Evolutionary conservation across 2,888 invertebrate genomes (phyloP).

Genomic region (Agrotis clavis): DNA sequence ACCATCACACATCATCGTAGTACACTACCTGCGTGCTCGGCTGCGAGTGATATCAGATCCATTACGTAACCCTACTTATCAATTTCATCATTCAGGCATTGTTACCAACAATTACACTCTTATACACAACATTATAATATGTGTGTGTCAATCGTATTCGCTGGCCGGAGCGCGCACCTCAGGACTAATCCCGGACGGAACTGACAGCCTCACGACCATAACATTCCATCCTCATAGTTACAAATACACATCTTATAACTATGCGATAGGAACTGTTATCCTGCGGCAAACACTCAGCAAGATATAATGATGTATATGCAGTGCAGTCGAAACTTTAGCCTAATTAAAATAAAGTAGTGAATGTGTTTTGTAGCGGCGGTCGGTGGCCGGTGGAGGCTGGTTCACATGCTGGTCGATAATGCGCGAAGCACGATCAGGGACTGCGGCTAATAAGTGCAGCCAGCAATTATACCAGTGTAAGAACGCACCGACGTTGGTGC

Average conservation of each 20-base stretch:
- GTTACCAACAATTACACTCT: conserved; percentile 9
- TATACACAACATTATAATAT: not conserved
- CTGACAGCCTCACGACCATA: conserved; percentile 27
- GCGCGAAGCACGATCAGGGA: conserved; percentile 45
- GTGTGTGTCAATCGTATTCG: conserved; percentile 22
- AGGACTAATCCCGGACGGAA: conserved; percentile 30
- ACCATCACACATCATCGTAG: no score
- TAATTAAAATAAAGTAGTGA: not conserved
- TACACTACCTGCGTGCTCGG: not conserved
- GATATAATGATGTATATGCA: conserved; percentile 10
- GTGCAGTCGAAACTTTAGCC: conserved; percentile 6
- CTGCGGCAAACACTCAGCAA: not conserved
- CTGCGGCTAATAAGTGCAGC: conserved; percentile 43
- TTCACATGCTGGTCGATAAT: conserved; percentile 47
- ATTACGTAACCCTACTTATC: conserved; percentile 18
- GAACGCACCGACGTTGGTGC: not conserved
- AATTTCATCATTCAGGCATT: conserved; percentile 17
- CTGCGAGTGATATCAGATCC: conserved; percentile 2
- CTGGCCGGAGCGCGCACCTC: conserved; percentile 19
- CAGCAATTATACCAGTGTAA: conserved; percentile 39
- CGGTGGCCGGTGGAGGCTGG: conserved; percentile 25
- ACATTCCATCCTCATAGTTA: not conserved
- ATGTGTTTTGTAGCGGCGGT: not conserved
- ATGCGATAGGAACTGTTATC: not conserved
- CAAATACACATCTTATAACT: conserved; percentile 11